phyloP scores from a whole-genome alignment of 53 echinoderm and acorn worm species.

The Mesocentrotus franciscanus region DNA sequence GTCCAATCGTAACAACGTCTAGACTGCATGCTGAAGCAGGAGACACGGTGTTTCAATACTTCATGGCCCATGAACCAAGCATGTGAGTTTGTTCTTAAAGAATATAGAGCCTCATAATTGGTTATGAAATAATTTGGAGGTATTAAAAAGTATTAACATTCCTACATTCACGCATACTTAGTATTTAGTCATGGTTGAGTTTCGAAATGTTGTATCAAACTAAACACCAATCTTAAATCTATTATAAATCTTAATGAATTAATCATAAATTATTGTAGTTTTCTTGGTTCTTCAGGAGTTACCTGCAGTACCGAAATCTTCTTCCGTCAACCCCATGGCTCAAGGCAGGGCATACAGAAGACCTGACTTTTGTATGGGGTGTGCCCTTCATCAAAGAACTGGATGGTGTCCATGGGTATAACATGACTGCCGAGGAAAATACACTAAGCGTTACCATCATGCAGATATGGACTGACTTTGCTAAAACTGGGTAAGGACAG shows the following conservation, averaged over 20 bases:
- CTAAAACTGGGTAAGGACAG: constrained; percentile 75
- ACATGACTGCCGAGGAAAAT: constrained; percentile 62
- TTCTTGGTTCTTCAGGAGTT: neutral
- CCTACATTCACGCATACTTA: too few relatives aligned
- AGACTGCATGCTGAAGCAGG: constrained; percentile 68
- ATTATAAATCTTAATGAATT: too few relatives aligned
- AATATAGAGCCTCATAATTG: neutral
- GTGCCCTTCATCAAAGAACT: constrained; percentile 43
- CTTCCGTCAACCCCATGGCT: constrained; percentile 65
- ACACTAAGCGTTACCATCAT: constrained; percentile 75
- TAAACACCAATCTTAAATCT: too few relatives aligned
- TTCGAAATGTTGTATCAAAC: too few relatives aligned
- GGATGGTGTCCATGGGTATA: constrained; percentile 43
- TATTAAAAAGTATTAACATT: too few relatives aligned
- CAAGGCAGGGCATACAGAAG: constrained; percentile 70
- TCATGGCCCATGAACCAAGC: constrained; percentile 73
- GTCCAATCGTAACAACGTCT: constrained; percentile 68
- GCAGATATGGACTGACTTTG: constrained; percentile 78
- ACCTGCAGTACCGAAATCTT: constrained; percentile 39
- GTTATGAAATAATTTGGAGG: neutral
- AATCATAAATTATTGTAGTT: neutral
- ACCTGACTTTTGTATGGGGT: constrained; percentile 68
- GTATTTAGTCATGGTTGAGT: too few relatives aligned
- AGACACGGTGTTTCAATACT: constrained; percentile 70
- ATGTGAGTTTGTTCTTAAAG: constrained; percentile 10